Conservation (phyloP, 2,797 vertebrate species). For the Oophaga sylvatica region DNA sequence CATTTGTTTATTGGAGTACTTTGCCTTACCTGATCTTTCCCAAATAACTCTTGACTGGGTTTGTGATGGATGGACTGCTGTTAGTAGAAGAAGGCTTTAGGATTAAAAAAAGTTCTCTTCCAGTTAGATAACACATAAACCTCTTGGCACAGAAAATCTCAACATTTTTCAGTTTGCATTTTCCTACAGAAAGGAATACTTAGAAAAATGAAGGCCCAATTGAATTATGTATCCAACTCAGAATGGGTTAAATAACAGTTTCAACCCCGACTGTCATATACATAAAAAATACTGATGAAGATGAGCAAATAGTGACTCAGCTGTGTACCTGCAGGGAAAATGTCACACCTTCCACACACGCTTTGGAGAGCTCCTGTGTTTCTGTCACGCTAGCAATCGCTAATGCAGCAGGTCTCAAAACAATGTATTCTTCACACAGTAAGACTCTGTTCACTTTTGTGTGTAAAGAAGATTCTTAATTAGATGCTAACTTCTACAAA, state of each 20-base stretch:
- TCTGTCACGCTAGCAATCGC: constrained; percentile 41
- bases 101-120: no score
- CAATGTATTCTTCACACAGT: neutral
- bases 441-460: neutral
- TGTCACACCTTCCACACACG: constrained; percentile 63
- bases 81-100: no score
- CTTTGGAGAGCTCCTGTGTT: constrained; percentile 43
- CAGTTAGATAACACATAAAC: no score
- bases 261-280: constrained; percentile 63
- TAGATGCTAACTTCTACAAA: neutral
- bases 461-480: neutral
- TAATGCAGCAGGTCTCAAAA: constrained; percentile 1
- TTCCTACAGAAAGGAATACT: no score
- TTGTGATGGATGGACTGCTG: no score
- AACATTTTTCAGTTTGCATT: no score
- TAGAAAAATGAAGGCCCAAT: no score
- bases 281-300: constrained; percentile 62
- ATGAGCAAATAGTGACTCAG: constrained; percentile 63
- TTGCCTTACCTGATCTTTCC: no score
- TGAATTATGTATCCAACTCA: constrained; percentile 44
- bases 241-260: constrained; percentile 45
- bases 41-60: no score
- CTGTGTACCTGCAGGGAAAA: constrained; percentile 68
- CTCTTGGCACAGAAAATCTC: no score
- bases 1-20: no score